Percentiles rank a stretch among this genome's conserved stretches.
phyloP scores from a whole-genome alignment of 2,888 invertebrate species.

The Agrochola macilenta region DNA sequence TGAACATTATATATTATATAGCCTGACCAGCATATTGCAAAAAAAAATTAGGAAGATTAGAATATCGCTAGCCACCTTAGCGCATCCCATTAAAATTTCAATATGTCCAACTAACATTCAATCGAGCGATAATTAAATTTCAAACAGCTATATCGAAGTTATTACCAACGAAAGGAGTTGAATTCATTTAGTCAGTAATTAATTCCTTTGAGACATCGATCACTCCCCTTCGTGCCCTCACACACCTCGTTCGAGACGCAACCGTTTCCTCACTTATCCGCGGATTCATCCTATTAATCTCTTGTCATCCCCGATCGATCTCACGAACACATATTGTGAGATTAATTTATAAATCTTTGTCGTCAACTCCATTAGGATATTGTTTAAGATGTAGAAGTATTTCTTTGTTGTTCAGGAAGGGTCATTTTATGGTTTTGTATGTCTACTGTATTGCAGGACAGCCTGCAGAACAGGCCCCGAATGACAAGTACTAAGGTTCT shows the following conservation, averaged over 20 bases:
- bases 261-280: constrained; percentile 20
- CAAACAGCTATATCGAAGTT: background rate
- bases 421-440: background rate
- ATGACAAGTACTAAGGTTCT: background rate
- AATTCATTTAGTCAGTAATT: constrained; percentile 34
- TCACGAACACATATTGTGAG: constrained; percentile 31
- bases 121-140: constrained; percentile 1
- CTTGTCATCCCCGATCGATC: constrained; percentile 35
- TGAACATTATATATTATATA: too few species aligned
- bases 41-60: background rate
- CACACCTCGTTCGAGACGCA: constrained; percentile 7
- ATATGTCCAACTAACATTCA: background rate
- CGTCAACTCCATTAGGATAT: constrained; percentile 14
- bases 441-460: background rate
- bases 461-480: background rate
- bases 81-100: background rate
- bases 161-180: constrained; percentile 7
- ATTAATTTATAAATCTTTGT: constrained; percentile 45
- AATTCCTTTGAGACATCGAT: constrained; percentile 19
- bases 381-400: background rate
- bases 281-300: constrained; percentile 34
- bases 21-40: background rate
- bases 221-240: background rate
- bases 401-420: background rate
- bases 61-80: background rate